Evolutionary conservation across 2,888 invertebrate species (phyloP), one percentile per base, ranked within the genome.

Genomic region (Epinotia ramella): DNA sequence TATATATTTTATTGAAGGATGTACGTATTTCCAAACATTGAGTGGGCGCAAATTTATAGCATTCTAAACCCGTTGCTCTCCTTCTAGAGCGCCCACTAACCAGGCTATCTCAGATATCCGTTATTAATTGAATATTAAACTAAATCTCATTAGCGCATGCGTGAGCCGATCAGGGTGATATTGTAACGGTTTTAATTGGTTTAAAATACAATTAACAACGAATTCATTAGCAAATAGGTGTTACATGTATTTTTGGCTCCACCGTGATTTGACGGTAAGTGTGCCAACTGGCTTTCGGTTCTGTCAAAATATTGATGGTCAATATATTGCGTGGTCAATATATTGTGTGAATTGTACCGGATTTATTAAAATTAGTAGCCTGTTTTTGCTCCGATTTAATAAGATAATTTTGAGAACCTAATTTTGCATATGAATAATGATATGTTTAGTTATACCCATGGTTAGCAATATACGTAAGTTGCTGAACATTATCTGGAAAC

Each of bases 121-220:
- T 76, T 76, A 76, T 67, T 72, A 46, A 67, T 72, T 72, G 76
- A 76, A 76, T 76, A 75, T 75, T 65, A 71, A 71, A 66, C 59
- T 75, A 71, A 71, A 53, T 71, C 64, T 70, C 46, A 65, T 74
- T 75, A 71, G 66, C 49, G 24, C 59, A 56, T 53, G 57, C 59
- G 66, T 73, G 65, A 40, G 66, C 60, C 56, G 66, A 71, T 66
- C 28, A 60, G 33, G 40, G 40, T 60, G 64, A 18, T 67, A 62
- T 33, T 9, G 11, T 24, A 44, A 66, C 67, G 67, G 67, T 67
- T 76, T 73, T 62, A 62, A 72, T 72, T 67, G 28, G 56, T 56
- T 53, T 71, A 60, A 62, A 67, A 53, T 63, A 40, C 62, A 75
- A 75, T 72, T 72, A 67, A 76, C 71, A 66, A 62, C 9, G 62